A percentile compares a stretch with the other conserved stretches of the same genome.
Evolutionary conservation across 2,888 invertebrate genomes (phyloP).

Genomic region (Drosophila ustulata): DNA sequence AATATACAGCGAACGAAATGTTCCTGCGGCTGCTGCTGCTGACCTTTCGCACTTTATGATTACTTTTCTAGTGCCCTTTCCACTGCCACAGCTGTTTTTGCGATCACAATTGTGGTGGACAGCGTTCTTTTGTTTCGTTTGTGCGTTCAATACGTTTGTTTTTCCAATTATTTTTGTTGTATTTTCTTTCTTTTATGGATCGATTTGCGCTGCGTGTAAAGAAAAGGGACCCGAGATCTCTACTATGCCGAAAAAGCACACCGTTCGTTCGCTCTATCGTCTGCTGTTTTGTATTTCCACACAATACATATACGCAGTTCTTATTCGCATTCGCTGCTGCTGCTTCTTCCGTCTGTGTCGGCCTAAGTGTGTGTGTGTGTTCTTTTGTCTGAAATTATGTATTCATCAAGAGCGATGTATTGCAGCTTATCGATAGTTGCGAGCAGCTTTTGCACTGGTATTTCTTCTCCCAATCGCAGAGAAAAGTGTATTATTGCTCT

Average conservation of each 20-base stretch:
- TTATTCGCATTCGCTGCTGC: slow-evolving; percentile 60
- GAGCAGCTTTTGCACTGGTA: background rate
- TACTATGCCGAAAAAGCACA: slow-evolving; percentile 62
- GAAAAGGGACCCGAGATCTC: slow-evolving; percentile 25
- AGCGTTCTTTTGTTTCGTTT: slow-evolving; percentile 35
- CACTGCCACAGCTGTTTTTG: slow-evolving; percentile 65
- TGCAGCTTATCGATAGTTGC: slow-evolving; percentile 47
- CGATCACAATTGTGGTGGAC: slow-evolving; percentile 36
- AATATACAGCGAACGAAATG: slow-evolving; percentile 54
- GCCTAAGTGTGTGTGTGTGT: slow-evolving; percentile 34
- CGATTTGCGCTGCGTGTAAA: slow-evolving; percentile 43
- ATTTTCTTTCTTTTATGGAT: slow-evolving; percentile 17
- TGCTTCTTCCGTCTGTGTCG: slow-evolving; percentile 37
- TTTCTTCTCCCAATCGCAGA: background rate
- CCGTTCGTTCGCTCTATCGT: slow-evolving; percentile 49
- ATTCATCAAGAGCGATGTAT: slow-evolving; percentile 57
- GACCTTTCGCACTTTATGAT: slow-evolving; percentile 83
- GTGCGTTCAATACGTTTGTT: slow-evolving; percentile 30
- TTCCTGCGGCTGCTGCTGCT: slow-evolving; percentile 70
- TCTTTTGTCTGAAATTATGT: slow-evolving; percentile 66
- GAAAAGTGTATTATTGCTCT: no score
- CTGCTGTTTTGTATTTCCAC: slow-evolving; percentile 68
- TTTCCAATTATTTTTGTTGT: background rate
- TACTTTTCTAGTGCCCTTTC: slow-evolving; percentile 68
- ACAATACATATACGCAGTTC: slow-evolving; percentile 68